Conservation (phyloP, 2,888 invertebrate species). For the Pandemis corylana region DNA sequence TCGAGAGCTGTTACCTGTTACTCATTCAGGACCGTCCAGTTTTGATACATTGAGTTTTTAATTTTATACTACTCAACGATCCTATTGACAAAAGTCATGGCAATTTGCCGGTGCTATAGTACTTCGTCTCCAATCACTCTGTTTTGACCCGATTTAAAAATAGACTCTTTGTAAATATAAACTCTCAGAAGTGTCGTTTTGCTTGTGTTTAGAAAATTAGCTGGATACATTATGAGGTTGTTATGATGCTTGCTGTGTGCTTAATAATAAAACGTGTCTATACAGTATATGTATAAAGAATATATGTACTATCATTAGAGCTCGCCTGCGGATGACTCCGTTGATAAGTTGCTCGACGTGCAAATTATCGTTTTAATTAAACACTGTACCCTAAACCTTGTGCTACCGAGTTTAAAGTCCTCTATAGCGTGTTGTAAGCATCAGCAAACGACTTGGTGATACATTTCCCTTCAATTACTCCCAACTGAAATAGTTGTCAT, state of each 20-base stretch:
- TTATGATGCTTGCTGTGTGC: not conserved
- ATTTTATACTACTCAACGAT: too few relatives aligned
- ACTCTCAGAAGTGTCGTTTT: too few relatives aligned
- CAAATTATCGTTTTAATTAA: slow-evolving; percentile 22
- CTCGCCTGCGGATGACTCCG: slow-evolving; percentile 11
- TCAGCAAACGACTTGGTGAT: slow-evolving; percentile 29
- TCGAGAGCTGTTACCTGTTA: too few relatives aligned
- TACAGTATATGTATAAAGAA: not conserved
- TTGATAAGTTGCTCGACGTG: slow-evolving; percentile 15
- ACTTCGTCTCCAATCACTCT: too few relatives aligned
- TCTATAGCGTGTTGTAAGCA: not conserved
- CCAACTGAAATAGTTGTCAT: slow-evolving; percentile 23
- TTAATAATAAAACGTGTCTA: not conserved
- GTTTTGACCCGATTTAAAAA: too few relatives aligned
- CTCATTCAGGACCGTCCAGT: too few relatives aligned
- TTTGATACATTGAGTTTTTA: too few relatives aligned
- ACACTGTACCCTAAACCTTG: slow-evolving; percentile 2
- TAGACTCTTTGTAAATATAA: too few relatives aligned
- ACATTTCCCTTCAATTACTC: slow-evolving; percentile 35
- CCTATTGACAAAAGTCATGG: too few relatives aligned
- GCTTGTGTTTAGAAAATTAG: too few relatives aligned
- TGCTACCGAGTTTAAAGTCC: slow-evolving; percentile 9
- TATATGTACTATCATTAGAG: slow-evolving; percentile 24
- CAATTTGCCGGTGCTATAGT: too few relatives aligned
- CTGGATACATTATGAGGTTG: too few relatives aligned